phyloP scores from a whole-genome alignment of 1,140 invertebrate genomes.

The Papilio aristodemus region DNA sequence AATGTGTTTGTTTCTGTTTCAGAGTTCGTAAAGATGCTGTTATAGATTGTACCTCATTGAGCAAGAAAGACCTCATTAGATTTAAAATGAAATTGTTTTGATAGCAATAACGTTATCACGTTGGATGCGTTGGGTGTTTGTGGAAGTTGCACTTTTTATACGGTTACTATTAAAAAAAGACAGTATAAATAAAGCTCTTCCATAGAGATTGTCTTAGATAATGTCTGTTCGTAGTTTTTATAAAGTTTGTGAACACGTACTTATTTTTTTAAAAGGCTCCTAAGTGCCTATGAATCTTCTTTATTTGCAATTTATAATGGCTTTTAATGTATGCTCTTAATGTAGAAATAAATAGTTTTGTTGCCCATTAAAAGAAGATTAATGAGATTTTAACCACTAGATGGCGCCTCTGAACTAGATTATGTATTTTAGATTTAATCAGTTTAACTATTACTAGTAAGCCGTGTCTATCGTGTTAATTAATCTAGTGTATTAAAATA shows the following conservation, averaged over 20 bases:
- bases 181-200: slow-evolving; percentile 28
- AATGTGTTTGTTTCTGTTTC: slow-evolving; percentile 60
- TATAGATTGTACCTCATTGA: slow-evolving; percentile 71
- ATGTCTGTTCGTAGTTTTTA: slow-evolving; percentile 26
- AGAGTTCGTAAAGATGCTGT: slow-evolving; percentile 84
- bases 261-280: slow-evolving; percentile 15
- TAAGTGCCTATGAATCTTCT: slow-evolving; percentile 5
- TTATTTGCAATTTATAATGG: slow-evolving; percentile 28
- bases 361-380: slow-evolving; percentile 11
- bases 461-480: too few species aligned
- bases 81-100: slow-evolving; percentile 53
- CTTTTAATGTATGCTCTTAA: slow-evolving; percentile 26
- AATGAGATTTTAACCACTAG: background rate
- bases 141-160: slow-evolving; percentile 23
- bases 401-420: background rate
- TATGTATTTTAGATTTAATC: background rate
- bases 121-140: slow-evolving; percentile 21
- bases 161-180: slow-evolving; percentile 25
- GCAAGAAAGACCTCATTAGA: slow-evolving; percentile 71
- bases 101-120: slow-evolving; percentile 40
- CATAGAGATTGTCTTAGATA: slow-evolving; percentile 26
- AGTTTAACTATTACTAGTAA: too few species aligned
- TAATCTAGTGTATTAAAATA: too few species aligned
- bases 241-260: slow-evolving; percentile 29
- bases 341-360: slow-evolving; percentile 19